Base-by-base conservation (phyloP, 2,888 invertebrate species). In the Cerastis leucographa region DNA sequence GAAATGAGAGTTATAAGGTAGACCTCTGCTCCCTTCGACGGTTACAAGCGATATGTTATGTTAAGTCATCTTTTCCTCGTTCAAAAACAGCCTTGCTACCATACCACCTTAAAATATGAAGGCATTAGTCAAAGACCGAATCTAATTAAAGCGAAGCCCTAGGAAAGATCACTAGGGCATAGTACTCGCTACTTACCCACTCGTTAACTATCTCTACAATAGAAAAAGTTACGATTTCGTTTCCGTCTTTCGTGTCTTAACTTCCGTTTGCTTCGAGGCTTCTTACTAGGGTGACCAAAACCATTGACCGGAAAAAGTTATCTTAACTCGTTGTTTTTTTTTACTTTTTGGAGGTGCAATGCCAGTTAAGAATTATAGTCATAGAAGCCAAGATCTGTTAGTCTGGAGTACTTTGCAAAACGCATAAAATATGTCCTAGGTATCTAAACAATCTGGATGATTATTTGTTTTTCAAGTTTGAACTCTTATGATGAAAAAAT, bases 201-300 rank as follows among this genome's bases (percentile, higher is more conserved):
- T 29, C 69, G 72, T 80, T n/a, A 87, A 86, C 82, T 83, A 79
- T 79, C 73, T 74, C 66, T 83, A 85, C 89, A 92, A 93, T 94
- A 94, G 93, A 92, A 94, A 82, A 94, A 92, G 93, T 93, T 90
- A 92, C 87, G 90, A 92, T 94, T 94, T 94, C 92, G 91, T 94
- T 92, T 91, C 92, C 93, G 92, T 93, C 93, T 92, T 93, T 91
- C 88, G 91, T 90, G 85, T 85, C 89, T 86, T 87, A 89, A 91
- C 93, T 92, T 94, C 94, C 94, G 93, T 92, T 92, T 90, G 92
- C 92, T 88, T 85, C 82, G 70, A 74, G 88, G 88, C 88, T 88
- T 88, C 91, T 89, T 89, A 76, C 29, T 88, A 88, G 76, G 85
- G 89, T 91, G 87, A 83, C 35, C 35, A 35, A 35, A 35, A 35